These are phyloP conservation scores for Drosophila persimilis DNA, from an alignment of 1,140 invertebrate species.

Conservation along the genomic window DNA sequence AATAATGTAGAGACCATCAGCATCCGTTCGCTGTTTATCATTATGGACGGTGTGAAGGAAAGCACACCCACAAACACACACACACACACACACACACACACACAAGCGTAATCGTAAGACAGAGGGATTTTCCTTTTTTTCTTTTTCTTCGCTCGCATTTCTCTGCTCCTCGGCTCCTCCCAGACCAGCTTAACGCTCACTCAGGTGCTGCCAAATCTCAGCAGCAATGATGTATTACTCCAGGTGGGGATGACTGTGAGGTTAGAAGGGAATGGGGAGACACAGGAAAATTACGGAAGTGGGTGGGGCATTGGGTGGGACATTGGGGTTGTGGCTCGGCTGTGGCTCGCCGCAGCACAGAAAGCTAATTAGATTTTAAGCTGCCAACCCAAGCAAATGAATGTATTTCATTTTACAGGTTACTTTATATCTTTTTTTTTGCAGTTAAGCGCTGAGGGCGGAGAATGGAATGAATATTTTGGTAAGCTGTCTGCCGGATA, in stretches of 20 bases:
- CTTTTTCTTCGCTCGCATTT: slow-evolving; percentile 8
- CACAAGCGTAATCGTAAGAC: slow-evolving; percentile 44
- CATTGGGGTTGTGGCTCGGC: slow-evolving; percentile 16
- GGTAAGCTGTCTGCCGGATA: slow-evolving; percentile 16
- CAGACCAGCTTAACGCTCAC: slow-evolving; percentile 25
- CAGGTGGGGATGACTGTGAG: not conserved
- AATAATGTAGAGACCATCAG: slow-evolving; percentile 77
- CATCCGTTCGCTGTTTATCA: slow-evolving; percentile 77
- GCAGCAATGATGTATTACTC: slow-evolving; percentile 71
- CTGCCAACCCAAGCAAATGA: slow-evolving; percentile 59
- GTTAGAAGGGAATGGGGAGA: not conserved
- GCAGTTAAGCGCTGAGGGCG: slow-evolving; percentile 1
- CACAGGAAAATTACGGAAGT: slow-evolving; percentile 21
- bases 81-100: slow-evolving; percentile 18
- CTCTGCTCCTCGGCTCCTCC: not conserved
- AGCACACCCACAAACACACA: slow-evolving; percentile 31
- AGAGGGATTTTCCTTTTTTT: slow-evolving; percentile 58
- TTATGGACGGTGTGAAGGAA: slow-evolving; percentile 54
- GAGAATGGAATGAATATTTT: slow-evolving; percentile 25
- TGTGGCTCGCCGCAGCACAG: slow-evolving; percentile 57
- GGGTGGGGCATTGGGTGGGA: slow-evolving; percentile 25
- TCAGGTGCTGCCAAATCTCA: slow-evolving; percentile 63
- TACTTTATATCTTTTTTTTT: slow-evolving; percentile 19
- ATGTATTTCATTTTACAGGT: slow-evolving; percentile 46
- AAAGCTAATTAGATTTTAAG: slow-evolving; percentile 74